phyloP scores from a whole-genome alignment of 2,888 invertebrate species.

The Meganola albula region DNA sequence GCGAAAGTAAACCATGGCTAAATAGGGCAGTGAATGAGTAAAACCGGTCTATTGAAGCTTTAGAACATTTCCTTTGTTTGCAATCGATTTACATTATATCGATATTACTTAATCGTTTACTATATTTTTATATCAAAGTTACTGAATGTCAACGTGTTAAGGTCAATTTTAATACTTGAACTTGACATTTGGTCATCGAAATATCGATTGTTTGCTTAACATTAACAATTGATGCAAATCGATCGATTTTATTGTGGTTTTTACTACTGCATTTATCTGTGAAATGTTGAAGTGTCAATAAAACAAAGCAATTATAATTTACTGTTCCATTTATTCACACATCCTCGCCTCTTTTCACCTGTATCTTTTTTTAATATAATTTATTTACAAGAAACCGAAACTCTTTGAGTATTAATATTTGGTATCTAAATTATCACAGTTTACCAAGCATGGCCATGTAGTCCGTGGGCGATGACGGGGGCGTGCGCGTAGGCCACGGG shows the following conservation, averaged over 20 bases:
- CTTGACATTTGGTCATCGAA: constrained; percentile 22
- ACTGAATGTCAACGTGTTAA: constrained; percentile 31
- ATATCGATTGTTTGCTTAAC: constrained; percentile 14
- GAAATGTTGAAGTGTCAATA: constrained; percentile 2
- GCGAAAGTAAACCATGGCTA: too few relatives aligned
- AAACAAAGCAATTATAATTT: constrained; percentile 29
- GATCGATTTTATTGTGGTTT: constrained; percentile 10
- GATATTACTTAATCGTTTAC: constrained; percentile 7
- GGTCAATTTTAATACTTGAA: constrained; percentile 29
- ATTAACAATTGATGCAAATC: constrained; percentile 16
- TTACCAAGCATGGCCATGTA: constrained; percentile 62
- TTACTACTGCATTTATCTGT: background rate
- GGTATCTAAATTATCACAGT: constrained; percentile 68
- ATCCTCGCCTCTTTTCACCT: constrained; percentile 66
- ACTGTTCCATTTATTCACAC: constrained; percentile 71
- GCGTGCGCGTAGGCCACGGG: constrained; percentile 31
- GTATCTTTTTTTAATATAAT: constrained; percentile 56
- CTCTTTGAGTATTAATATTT: constrained; percentile 67
- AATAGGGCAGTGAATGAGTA: background rate
- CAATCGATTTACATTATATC: constrained; percentile 9
- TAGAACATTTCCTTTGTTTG: constrained; percentile 5
- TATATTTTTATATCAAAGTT: constrained; percentile 11
- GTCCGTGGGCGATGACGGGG: constrained; percentile 45
- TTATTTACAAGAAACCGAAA: constrained; percentile 58
- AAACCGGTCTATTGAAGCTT: too few relatives aligned